phyloP scores from a whole-genome alignment of 2,113 vertebrate genomes.

The Pollachius pollachius region DNA sequence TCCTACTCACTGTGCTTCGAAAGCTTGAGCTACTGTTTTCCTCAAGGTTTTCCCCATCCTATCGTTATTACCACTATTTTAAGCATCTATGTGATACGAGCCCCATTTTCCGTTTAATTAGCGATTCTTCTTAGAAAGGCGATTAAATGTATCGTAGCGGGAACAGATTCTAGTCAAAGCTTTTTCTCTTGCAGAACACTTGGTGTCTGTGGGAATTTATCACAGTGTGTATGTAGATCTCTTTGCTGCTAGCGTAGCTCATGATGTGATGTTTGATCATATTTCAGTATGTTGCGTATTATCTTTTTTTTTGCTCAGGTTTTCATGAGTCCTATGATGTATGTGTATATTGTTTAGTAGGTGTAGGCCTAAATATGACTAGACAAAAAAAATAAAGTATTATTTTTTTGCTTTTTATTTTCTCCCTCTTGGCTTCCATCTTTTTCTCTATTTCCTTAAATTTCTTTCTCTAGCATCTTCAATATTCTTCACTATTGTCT shows the following conservation, averaged over 20 bases:
- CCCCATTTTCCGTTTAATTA: conserved; percentile 9
- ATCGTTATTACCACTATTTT: conserved; percentile 9
- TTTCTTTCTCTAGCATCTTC: not conserved
- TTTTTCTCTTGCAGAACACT: not conserved
- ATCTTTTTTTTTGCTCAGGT: no score
- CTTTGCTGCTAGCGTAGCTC: not conserved
- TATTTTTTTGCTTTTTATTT: no score
- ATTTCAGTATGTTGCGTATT: no score
- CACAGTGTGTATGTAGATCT: not conserved
- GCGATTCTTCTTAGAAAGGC: not conserved
- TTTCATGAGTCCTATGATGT: no score
- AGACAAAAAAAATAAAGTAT: no score
- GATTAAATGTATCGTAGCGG: not conserved
- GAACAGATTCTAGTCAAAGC: conserved; percentile 7
- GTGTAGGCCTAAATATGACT: no score
- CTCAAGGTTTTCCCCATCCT: not conserved
- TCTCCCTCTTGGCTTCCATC: no score
- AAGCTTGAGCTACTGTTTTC: not conserved
- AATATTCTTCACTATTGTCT: not conserved
- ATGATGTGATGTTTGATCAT: no score
- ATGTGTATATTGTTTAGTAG: no score
- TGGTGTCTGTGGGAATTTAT: not conserved
- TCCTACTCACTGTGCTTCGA: not conserved
- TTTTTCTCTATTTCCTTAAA: not conserved
- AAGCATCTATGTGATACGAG: not conserved